These are phyloP conservation scores for Eulemur coronatus DNA, from an alignment of 2,797 vertebrate species.

Conservation along the genomic window DNA sequence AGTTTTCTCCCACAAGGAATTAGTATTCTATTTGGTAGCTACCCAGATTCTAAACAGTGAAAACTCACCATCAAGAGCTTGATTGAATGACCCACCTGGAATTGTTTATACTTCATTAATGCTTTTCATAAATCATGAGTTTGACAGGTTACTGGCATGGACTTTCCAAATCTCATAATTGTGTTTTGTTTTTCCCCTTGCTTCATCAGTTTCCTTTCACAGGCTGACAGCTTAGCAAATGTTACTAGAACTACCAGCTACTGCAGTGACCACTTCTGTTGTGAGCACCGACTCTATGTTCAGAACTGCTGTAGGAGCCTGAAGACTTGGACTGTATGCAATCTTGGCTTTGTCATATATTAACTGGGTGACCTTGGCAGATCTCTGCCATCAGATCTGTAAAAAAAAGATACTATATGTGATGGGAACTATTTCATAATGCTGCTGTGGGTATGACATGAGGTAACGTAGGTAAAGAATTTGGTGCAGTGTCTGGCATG, in stretches of 20 bases:
- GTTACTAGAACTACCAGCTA: conserved; percentile 36
- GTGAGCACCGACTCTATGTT: not conserved
- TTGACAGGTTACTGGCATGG: conserved; percentile 53
- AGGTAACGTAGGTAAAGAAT: not conserved
- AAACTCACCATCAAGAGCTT: conserved; percentile 52
- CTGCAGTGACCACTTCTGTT: not conserved
- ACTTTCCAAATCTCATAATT: conserved; percentile 41
- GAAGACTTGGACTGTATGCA: not conserved
- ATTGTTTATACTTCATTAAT: conserved; percentile 77
- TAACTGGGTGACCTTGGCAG: not conserved
- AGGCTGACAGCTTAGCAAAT: conserved; percentile 65
- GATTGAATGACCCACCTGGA: conserved; percentile 74
- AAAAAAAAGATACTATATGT: not conserved
- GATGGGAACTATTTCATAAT: not conserved
- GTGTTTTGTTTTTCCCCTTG: conserved; percentile 65
- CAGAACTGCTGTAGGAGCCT: not conserved
- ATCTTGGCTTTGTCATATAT: not conserved
- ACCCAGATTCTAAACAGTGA: conserved; percentile 47
- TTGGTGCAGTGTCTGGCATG: not conserved
- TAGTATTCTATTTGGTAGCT: conserved; percentile 61
- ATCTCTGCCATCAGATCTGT: not conserved
- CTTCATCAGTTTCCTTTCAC: conserved; percentile 70
- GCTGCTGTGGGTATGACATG: not conserved
- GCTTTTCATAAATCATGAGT: conserved; percentile 67
- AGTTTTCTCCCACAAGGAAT: conserved; percentile 82